Conservation (phyloP, 2,797 vertebrate genomes). For the Buceros bicornis region DNA sequence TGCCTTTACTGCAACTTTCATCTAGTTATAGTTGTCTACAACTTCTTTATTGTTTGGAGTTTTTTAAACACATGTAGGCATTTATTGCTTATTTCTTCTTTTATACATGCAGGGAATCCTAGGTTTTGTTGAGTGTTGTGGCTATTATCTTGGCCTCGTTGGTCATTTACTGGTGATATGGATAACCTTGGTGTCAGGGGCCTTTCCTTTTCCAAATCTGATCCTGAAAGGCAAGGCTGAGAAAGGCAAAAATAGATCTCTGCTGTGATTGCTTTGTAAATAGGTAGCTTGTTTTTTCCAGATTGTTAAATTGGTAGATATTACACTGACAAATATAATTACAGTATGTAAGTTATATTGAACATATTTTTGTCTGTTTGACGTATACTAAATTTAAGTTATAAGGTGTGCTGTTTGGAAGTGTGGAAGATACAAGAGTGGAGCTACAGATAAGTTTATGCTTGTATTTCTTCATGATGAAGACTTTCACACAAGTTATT, state of each 20-base stretch:
- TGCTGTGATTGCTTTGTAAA: slow-evolving; percentile 44
- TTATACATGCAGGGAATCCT: not conserved
- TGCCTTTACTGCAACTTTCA: not conserved
- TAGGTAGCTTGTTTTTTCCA: slow-evolving; percentile 5
- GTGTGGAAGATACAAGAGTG: slow-evolving; percentile 88
- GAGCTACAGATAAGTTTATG: slow-evolving; percentile 85
- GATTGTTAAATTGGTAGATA: slow-evolving; percentile 32
- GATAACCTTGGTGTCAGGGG: not conserved
- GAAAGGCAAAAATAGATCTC: not conserved
- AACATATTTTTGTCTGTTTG: slow-evolving; percentile 81
- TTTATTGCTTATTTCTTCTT: not conserved
- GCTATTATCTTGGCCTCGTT: not conserved
- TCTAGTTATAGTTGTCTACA: not conserved
- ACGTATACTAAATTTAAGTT: slow-evolving; percentile 83
- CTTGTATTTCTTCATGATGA: slow-evolving; percentile 87
- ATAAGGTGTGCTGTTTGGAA: slow-evolving; percentile 86
- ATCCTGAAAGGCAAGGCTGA: slow-evolving; percentile 29
- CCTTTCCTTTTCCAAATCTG: not conserved
- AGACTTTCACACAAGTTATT: slow-evolving; percentile 86
- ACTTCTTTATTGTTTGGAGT: not conserved
- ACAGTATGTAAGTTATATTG: slow-evolving; percentile 66
- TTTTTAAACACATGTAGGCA: rapidly evolving
- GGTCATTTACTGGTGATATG: not conserved
- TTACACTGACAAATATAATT: slow-evolving; percentile 64
- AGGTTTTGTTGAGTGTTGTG: not conserved